Evolutionary conservation across 2,888 invertebrate species (phyloP).

Genomic region (Andricus quercusramuli): DNA sequence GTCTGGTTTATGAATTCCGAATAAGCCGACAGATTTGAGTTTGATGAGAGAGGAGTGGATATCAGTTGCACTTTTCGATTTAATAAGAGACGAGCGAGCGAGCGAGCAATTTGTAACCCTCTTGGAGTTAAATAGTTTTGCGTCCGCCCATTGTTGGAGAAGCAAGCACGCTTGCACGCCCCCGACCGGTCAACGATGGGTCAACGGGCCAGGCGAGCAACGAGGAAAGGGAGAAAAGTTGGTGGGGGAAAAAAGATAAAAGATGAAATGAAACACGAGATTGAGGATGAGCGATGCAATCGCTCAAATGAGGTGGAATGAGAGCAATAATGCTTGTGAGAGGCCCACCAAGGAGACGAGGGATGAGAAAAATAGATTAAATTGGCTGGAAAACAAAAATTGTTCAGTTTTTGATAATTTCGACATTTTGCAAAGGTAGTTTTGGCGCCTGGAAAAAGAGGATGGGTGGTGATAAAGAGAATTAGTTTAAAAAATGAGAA

Average conservation of each 20-base stretch:
- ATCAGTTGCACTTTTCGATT: slow-evolving; percentile 24
- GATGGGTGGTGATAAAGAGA: not conserved
- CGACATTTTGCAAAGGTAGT: not conserved
- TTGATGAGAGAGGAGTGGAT: not conserved
- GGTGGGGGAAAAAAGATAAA: slow-evolving; percentile 25
- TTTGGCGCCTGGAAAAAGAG: not conserved
- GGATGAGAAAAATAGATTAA: not conserved
- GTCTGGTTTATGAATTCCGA: not conserved
- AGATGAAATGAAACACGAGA: not conserved
- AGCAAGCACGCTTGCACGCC: slow-evolving; percentile 28
- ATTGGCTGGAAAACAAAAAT: not conserved
- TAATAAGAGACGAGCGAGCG: not conserved
- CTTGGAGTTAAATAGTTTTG: slow-evolving; percentile 34
- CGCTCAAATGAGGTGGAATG: not conserved
- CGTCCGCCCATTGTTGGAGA: slow-evolving; percentile 38
- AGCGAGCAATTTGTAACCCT: slow-evolving; percentile 26
- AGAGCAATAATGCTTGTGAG: not conserved
- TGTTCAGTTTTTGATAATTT: not conserved
- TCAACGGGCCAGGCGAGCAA: slow-evolving; percentile 13
- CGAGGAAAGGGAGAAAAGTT: not conserved
- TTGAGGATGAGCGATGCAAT: not conserved
- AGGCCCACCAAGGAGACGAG: not conserved
- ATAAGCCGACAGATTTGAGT: not conserved
- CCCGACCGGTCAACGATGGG: slow-evolving; percentile 41
- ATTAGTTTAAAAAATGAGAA: not conserved